Evolutionary conservation across 2,797 vertebrate species (phyloP), one percentile per base, ranked within the genome.

Genomic region (Carcharodon carcharias): DNA sequence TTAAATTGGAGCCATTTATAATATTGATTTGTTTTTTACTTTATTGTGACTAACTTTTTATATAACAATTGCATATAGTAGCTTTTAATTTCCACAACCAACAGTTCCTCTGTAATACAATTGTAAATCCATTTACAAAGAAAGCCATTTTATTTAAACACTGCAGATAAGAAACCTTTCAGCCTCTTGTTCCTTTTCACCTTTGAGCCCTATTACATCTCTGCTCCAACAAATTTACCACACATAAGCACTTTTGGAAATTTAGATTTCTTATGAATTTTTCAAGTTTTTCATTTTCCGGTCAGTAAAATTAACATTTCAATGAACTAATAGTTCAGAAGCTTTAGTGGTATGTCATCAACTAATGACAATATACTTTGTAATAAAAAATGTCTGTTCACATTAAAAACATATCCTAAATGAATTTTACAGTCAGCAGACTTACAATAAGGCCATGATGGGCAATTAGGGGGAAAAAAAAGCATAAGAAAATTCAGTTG

Each of bases 281-380:
- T 93, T 67, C 91, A 93, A 35, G 61, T 54, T 87, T 87, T 67
- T 67, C 65, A 67, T 21, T 67, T 67, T 67, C 85, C 85, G 87
- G 21, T 87, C 45, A 67, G n/a, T 63, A 45, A 45, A 93, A 65
- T 40, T 61, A 93, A 21, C 0, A 8, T 26, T 67, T 67, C 91
- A 67, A 93, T 93, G 91, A 67, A 67, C n/a, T 40, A 93, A 45
- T 67, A 26, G 7, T 93, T 45, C 61, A 67, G 61, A 93, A 8
- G n/a, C 61, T 23, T 40, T n/a, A 26, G 16, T 40, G n/a, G 8
- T 45, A 92, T 92, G 91, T 67, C 91, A 67, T 67, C 63, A 93
- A 63, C 61, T 93, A 45, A 93, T 93, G 61, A 93, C 45, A 93
- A 45, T 40, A 93, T 93, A 63, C 91, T 67, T 91, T 23, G 8